phyloP scores from a whole-genome alignment of 1,140 invertebrate genomes.

The Lasioglossum albipes region DNA sequence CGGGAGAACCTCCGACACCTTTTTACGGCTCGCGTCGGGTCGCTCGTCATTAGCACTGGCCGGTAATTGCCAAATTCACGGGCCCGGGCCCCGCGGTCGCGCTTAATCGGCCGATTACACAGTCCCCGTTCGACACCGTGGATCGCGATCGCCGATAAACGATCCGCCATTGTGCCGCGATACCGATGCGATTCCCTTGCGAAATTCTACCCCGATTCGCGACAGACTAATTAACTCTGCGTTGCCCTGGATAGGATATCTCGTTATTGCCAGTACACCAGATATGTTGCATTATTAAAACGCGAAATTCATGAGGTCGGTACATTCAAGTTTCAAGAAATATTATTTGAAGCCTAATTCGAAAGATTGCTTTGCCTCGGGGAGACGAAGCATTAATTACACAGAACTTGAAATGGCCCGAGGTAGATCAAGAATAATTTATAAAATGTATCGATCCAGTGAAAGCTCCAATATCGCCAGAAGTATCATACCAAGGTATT shows the following conservation, averaged over 20 bases:
- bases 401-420: too few relatives aligned
- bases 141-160: slow-evolving; percentile 45
- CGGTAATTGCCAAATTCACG: slow-evolving; percentile 66
- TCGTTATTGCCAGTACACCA: too few relatives aligned
- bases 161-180: slow-evolving; percentile 5
- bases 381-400: too few relatives aligned
- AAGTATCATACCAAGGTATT: too few relatives aligned
- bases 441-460: too few relatives aligned
- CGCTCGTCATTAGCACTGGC: slow-evolving; percentile 58
- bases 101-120: slow-evolving; percentile 58
- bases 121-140: not conserved
- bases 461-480: too few relatives aligned
- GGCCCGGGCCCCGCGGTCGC: slow-evolving; percentile 50
- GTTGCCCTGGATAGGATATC: not conserved
- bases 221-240: slow-evolving; percentile 32
- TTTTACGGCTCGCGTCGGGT: slow-evolving; percentile 50
- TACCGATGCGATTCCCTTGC: not conserved
- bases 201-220: slow-evolving; percentile 9
- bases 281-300: too few relatives aligned
- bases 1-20: slow-evolving; percentile 21
- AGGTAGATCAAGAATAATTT: too few relatives aligned
- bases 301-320: not conserved
- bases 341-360: too few relatives aligned
- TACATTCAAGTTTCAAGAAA: too few relatives aligned
- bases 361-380: too few relatives aligned